A percentile compares a stretch with the other conserved stretches of the same genome.
Evolutionary conservation across 2,888 invertebrate genomes (phyloP).

Genomic region (Epistrophella euchroma): DNA sequence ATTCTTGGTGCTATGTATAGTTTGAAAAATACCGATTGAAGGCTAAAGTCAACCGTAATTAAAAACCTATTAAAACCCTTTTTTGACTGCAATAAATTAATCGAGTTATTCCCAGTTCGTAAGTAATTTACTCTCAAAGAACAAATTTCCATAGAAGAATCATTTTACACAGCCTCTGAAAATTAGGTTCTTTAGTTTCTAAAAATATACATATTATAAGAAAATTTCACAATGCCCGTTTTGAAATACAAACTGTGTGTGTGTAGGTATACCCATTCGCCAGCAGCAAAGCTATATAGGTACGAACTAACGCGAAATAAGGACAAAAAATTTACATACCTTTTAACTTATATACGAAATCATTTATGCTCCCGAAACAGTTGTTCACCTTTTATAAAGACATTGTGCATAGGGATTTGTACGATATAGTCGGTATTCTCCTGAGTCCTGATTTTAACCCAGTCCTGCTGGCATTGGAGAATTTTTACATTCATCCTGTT

Average conservation of each 20-base stretch:
- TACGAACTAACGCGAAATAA: background rate
- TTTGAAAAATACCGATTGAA: slow-evolving; percentile 58
- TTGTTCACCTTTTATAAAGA: slow-evolving; percentile 50
- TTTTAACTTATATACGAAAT: slow-evolving; percentile 54
- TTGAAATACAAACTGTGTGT: background rate
- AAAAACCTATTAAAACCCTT: slow-evolving; percentile 72
- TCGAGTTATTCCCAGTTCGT: slow-evolving; percentile 68
- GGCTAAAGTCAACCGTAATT: slow-evolving; percentile 73
- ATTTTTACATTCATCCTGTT: slow-evolving; percentile 32
- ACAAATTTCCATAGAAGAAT: slow-evolving; percentile 32
- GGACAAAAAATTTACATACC: slow-evolving; percentile 10
- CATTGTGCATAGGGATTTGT: slow-evolving; percentile 50
- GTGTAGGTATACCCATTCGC: background rate
- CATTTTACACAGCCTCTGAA: slow-evolving; percentile 33
- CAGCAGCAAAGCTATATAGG: background rate
- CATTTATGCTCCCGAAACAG: slow-evolving; percentile 54
- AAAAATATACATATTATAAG: slow-evolving; percentile 19
- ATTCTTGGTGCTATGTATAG: slow-evolving; percentile 13
- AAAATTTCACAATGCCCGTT: background rate
- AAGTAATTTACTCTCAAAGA: slow-evolving; percentile 58
- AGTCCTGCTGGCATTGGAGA: background rate
- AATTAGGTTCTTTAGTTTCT: slow-evolving; percentile 26
- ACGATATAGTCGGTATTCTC: slow-evolving; percentile 36
- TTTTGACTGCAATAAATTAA: slow-evolving; percentile 70
- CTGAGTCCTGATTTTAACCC: slow-evolving; percentile 1